Conservation (phyloP, 2,797 vertebrate genomes). For the Champsocephalus gunnari region DNA sequence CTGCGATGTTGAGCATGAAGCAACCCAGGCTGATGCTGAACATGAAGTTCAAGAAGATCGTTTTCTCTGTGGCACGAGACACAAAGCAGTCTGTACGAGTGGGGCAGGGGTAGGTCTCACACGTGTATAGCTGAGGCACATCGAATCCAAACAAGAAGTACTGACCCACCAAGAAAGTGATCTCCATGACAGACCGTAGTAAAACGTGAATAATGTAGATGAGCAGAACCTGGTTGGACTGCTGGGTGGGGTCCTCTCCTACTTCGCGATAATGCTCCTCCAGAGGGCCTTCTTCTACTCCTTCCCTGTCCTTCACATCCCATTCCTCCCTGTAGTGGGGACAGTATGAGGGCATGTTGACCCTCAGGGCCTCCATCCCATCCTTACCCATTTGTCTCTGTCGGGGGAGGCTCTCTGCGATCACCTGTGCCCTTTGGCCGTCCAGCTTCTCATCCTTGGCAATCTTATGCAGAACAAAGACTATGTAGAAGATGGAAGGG, state of each 20-base stretch:
- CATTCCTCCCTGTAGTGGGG: conserved; percentile 52
- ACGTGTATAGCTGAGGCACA: conserved; percentile 76
- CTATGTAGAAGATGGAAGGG: conserved; percentile 76
- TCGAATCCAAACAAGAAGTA: conserved; percentile 80
- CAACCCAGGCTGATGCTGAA: conserved; percentile 77
- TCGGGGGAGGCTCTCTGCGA: conserved; percentile 8
- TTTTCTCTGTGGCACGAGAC: conserved; percentile 81
- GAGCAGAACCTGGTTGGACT: conserved; percentile 71
- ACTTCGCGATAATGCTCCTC: conserved; percentile 54
- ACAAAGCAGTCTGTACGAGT: conserved; percentile 81
- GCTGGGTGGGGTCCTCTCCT: conserved; percentile 58
- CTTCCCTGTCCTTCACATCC: conserved; percentile 19
- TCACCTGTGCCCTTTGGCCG: conserved; percentile 40
- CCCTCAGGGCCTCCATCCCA: conserved; percentile 28
- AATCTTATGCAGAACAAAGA: conserved; percentile 79
- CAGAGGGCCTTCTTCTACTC: conserved; percentile 26
- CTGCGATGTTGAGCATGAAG: conserved; percentile 77
- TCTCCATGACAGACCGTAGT: conserved; percentile 73
- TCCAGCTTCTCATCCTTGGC: conserved; percentile 76
- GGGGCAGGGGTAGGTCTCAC: conserved; percentile 75
- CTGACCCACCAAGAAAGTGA: conserved; percentile 77
- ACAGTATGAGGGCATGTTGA: conserved; percentile 31
- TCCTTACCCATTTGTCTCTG: conserved; percentile 26
- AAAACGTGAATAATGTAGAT: conserved; percentile 77
- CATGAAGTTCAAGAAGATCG: conserved; percentile 82